Evolutionary conservation across 2,888 invertebrate species (phyloP), one percentile per base, ranked within the genome.

Genomic region (Spisula solida): DNA sequence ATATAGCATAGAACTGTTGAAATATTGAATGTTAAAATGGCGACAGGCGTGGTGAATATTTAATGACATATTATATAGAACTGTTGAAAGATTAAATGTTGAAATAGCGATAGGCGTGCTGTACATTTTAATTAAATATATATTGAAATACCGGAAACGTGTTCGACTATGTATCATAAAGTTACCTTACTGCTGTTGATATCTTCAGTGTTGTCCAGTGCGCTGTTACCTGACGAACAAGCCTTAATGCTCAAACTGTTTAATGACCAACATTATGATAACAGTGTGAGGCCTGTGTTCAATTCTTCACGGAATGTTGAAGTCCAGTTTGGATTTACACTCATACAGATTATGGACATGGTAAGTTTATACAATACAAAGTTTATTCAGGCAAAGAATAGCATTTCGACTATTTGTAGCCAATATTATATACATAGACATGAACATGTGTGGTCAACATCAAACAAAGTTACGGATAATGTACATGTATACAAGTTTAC

Each of bases 311-410:
- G 95, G 48, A 96, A 97, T 29, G 96, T 97, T 12, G 95, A 96
- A 25, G 97, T 97, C 81, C 94, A 96, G 90, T 96, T 97, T 48
- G 97, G 97, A 56, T 97, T 97, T 93, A 97, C 97, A 0, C 96
- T 97, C 75, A 97, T 97, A 66, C 97, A 97, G 93, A 97, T 97
- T 82, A 97, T 97, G 95, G 97, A 97, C 94, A 97, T 97, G 97
- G 97, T 97, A 93, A 96, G 97, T 93, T 47, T 8, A 10, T 60
- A n/a, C n/a, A n/a, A n/a, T n/a, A n/a, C n/a, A n/a, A n/a, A n/a
- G n/a, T n/a, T n/a, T n/a, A n/a, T n/a, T n/a, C n/a, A n/a, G n/a
- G n/a, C n/a, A n/a, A n/a, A n/a, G n/a, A n/a, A n/a, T n/a, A n/a
- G n/a, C n/a, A n/a, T n/a, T n/a, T n/a, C n/a, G n/a, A n/a, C n/a